Evolutionary conservation across 2,797 vertebrate genomes (phyloP).

Genomic region (Lycodopsis pacificus): DNA sequence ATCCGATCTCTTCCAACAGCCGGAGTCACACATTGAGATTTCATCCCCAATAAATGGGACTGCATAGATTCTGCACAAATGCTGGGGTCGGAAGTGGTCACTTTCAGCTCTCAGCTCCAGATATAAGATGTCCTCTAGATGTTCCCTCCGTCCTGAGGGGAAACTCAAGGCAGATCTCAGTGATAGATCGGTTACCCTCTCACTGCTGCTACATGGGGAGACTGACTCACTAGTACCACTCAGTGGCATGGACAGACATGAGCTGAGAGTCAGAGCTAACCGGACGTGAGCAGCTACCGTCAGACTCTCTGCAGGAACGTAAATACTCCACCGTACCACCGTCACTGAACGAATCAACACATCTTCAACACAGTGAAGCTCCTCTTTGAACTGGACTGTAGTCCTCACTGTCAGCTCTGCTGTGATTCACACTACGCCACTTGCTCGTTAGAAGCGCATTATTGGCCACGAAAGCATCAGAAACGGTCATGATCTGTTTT

Average conservation of each 20-base stretch:
- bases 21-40: neutral
- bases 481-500: neutral
- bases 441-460: neutral
- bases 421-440: neutral
- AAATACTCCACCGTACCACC: neutral
- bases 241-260: neutral
- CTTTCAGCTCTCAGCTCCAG: slow-evolving; percentile 23
- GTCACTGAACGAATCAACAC: neutral
- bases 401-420: neutral
- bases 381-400: neutral
- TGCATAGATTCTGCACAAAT: neutral
- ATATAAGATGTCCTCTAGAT: slow-evolving; percentile 62
- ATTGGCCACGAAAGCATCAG: neutral
- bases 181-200: slow-evolving; percentile 14
- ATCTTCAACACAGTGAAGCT: neutral
- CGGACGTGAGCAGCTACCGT: neutral
- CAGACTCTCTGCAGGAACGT: neutral
- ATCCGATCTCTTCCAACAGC: neutral
- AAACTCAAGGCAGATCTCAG: slow-evolving; percentile 16
- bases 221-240: neutral
- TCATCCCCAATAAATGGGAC: neutral
- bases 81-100: neutral
- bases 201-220: neutral
- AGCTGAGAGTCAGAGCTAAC: neutral
- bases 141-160: slow-evolving; percentile 41